These are phyloP conservation scores for Pangasius djambal DNA, from an alignment of 2,797 vertebrate species.

Conservation along the genomic window DNA sequence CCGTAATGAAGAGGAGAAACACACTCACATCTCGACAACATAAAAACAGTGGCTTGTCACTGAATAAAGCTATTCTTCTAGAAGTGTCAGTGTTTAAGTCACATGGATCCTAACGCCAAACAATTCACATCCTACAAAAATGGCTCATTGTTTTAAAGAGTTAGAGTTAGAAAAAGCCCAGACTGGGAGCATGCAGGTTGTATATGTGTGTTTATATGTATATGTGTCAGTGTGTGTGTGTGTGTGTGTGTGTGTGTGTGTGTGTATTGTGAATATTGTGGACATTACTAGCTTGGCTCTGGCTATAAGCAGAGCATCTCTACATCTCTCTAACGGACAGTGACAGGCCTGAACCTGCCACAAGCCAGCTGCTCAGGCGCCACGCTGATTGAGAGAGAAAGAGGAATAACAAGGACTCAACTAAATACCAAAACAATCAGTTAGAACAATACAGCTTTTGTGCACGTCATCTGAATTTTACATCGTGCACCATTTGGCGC, in stretches of 20 bases:
- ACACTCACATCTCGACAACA: slow-evolving; percentile 47
- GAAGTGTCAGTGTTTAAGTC: slow-evolving; percentile 64
- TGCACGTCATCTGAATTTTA: slow-evolving; percentile 40
- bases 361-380: slow-evolving; percentile 46
- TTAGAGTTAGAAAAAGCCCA: slow-evolving; percentile 56
- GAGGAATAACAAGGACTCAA: slow-evolving; percentile 34
- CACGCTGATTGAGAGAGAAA: slow-evolving; percentile 36
- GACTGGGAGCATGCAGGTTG: slow-evolving; percentile 63
- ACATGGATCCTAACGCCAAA: slow-evolving; percentile 65
- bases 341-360: slow-evolving; percentile 35
- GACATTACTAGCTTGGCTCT: slow-evolving; percentile 47
- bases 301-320: slow-evolving; percentile 48
- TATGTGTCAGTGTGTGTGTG: not conserved
- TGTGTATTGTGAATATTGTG: slow-evolving; percentile 36
- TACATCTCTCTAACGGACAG: slow-evolving; percentile 45
- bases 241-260: slow-evolving; percentile 15
- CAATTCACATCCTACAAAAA: slow-evolving; percentile 67
- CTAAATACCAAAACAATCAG: slow-evolving; percentile 46
- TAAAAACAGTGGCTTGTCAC: slow-evolving; percentile 59
- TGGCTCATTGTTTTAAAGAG: slow-evolving; percentile 61
- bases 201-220: slow-evolving; percentile 35
- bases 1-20: slow-evolving; percentile 56
- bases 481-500: slow-evolving; percentile 55
- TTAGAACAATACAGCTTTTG: slow-evolving; percentile 49
- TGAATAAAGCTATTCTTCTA: slow-evolving; percentile 67